Percentiles rank a stretch among this genome's conserved stretches.
phyloP scores from a whole-genome alignment of 2,888 invertebrate genomes.

The Petrolisthes manimaculis region DNA sequence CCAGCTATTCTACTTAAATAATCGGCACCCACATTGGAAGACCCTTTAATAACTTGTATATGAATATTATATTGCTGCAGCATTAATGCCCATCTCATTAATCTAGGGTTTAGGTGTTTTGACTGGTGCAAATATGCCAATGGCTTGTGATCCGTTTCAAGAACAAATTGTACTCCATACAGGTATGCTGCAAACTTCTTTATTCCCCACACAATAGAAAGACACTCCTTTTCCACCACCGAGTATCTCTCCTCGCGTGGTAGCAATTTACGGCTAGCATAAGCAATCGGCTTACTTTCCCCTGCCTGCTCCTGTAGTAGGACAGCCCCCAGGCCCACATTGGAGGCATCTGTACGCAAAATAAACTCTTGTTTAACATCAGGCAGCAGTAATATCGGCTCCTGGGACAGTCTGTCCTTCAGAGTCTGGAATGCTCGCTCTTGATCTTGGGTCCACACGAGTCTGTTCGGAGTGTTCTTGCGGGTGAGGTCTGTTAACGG shows the following conservation, averaged over 20 bases:
- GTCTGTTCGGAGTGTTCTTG: neutral
- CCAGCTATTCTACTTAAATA: slow-evolving; percentile 1
- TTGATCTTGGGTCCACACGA: neutral
- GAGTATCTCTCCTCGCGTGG: neutral
- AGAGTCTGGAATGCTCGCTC: neutral
- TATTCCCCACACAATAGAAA: neutral
- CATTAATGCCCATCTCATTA: neutral
- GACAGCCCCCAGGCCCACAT: neutral
- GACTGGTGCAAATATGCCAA: neutral
- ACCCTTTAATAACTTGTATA: neutral
- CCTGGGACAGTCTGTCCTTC: no score
- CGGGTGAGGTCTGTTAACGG: neutral
- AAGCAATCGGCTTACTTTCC: neutral
- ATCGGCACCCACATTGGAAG: neutral
- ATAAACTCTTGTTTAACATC: neutral
- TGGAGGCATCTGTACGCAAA: slow-evolving; percentile 10
- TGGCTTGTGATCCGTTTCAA: slow-evolving; percentile 8
- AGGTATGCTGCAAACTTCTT: neutral
- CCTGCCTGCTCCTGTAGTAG: neutral
- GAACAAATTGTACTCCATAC: neutral
- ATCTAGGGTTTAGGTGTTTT: neutral
- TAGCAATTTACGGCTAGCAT: slow-evolving; percentile 20
- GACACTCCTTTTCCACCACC: neutral
- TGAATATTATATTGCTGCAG: neutral
- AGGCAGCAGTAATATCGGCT: neutral